Percentiles rank a stretch among this genome's conserved stretches.
Evolutionary conservation across 2,797 vertebrate genomes (phyloP).

Genomic region (Ataeniobius toweri): DNA sequence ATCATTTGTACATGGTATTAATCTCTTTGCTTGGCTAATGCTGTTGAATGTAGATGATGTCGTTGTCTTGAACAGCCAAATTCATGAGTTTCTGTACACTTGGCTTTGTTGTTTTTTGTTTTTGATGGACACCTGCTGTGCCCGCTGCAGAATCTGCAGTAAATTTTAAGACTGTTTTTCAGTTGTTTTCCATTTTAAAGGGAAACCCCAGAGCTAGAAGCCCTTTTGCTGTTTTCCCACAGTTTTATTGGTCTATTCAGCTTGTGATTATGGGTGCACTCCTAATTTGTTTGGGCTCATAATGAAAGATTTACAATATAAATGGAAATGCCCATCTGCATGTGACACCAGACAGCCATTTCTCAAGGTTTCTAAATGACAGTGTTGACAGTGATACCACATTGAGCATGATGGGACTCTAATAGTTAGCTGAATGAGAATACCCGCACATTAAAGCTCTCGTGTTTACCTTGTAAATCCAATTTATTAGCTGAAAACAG

Average conservation of each 20-base stretch:
- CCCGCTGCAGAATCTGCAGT: background rate
- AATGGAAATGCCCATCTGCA: conserved; percentile 27
- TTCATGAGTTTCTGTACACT: background rate
- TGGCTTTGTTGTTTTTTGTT: background rate
- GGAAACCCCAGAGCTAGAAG: background rate
- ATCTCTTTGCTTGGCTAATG: background rate
- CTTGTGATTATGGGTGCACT: conserved; percentile 20
- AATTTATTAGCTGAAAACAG: conserved; percentile 56
- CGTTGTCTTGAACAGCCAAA: background rate
- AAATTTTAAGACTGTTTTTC: background rate
- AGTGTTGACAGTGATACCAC: conserved; percentile 17
- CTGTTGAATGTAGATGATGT: too few species aligned
- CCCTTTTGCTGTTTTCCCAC: conserved; percentile 5
- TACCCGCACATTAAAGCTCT: conserved; percentile 43
- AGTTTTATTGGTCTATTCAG: conserved; percentile 8
- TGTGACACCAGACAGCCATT: conserved; percentile 4
- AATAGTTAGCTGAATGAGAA: conserved; percentile 35
- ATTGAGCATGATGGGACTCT: conserved; percentile 34
- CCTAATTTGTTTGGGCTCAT: conserved; percentile 26
- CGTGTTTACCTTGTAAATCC: conserved; percentile 51
- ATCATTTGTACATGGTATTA: background rate
- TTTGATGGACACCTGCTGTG: conserved; percentile 13
- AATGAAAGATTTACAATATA: conserved; percentile 24
- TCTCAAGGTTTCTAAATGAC: conserved; percentile 31
- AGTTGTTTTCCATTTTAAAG: conserved; percentile 12